phyloP scores from a whole-genome alignment of 2,888 invertebrate species.

The Melieria omissa region DNA sequence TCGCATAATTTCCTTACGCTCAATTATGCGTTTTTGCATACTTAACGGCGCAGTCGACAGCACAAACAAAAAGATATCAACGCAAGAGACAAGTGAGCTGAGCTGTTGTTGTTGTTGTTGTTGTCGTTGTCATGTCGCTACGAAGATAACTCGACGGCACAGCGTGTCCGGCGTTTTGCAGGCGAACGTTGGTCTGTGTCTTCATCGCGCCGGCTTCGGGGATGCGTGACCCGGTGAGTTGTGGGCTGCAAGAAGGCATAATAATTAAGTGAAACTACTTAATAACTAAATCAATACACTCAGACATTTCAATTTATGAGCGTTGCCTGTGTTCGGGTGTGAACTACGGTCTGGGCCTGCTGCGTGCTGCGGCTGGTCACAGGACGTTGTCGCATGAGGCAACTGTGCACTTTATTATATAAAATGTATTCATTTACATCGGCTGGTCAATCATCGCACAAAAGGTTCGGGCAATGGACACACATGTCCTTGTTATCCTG shows the following conservation, averaged over 20 bases:
- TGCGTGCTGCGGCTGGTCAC: not conserved
- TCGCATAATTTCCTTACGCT: conserved; percentile 28
- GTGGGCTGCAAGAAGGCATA: conserved; percentile 44
- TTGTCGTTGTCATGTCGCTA: not conserved
- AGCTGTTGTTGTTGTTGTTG: no score
- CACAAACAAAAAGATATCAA: conserved; percentile 4
- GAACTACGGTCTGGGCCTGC: not conserved
- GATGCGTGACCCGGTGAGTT: no score
- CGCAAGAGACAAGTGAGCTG: not conserved
- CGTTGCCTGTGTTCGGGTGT: conserved; percentile 12
- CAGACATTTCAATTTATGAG: conserved; percentile 26
- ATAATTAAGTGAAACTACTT: conserved; percentile 51
- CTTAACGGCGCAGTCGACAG: conserved; percentile 8
- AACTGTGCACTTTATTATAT: no score
- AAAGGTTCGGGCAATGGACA: no score
- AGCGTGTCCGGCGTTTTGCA: not conserved
- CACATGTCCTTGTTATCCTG: no score
- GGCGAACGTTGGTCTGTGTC: not conserved
- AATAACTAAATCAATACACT: conserved; percentile 51
- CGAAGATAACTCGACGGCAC: not conserved
- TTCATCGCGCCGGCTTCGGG: not conserved
- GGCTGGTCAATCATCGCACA: no score
- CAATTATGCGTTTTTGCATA: conserved; percentile 37
- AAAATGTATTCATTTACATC: no score
- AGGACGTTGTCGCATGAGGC: not conserved